These are phyloP conservation scores for Triplophysa bombifrons DNA, from an alignment of 2,797 vertebrate genomes.

Conservation along the genomic window DNA sequence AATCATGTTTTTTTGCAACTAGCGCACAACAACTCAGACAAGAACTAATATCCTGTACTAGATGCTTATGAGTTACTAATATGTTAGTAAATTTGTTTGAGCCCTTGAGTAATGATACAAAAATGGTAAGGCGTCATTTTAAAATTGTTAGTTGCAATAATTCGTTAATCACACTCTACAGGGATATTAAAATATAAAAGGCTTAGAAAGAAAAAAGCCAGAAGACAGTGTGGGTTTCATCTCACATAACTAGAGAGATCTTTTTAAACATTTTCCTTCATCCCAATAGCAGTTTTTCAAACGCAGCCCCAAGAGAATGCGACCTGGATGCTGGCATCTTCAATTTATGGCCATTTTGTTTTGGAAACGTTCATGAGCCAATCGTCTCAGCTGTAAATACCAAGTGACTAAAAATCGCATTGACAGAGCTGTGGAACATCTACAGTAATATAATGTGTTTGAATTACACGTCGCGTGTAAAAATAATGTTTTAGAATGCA, in stretches of 20 bases:
- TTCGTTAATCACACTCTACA: background rate
- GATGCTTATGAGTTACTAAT: background rate
- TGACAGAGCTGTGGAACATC: no score
- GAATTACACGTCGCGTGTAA: no score
- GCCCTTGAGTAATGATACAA: background rate
- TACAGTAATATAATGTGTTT: no score
- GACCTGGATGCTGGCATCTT: background rate
- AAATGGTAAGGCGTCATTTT: background rate
- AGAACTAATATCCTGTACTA: background rate
- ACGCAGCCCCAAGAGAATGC: no score
- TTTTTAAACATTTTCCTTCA: background rate
- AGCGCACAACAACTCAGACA: background rate
- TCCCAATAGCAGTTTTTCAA: background rate
- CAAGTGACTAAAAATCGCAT: no score
- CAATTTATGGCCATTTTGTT: no score
- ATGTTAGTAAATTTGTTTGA: background rate
- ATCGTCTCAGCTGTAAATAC: no score
- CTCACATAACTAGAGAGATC: background rate
- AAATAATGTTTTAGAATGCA: no score
- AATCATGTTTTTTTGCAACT: no score
- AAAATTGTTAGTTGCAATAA: background rate
- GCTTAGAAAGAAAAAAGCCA: background rate
- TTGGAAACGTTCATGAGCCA: no score
- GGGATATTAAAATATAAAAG: slow-evolving; percentile 2
- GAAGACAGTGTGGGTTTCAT: background rate